Conservation (phyloP, 1,140 invertebrate species). For the Bilobella aurantiaca region DNA sequence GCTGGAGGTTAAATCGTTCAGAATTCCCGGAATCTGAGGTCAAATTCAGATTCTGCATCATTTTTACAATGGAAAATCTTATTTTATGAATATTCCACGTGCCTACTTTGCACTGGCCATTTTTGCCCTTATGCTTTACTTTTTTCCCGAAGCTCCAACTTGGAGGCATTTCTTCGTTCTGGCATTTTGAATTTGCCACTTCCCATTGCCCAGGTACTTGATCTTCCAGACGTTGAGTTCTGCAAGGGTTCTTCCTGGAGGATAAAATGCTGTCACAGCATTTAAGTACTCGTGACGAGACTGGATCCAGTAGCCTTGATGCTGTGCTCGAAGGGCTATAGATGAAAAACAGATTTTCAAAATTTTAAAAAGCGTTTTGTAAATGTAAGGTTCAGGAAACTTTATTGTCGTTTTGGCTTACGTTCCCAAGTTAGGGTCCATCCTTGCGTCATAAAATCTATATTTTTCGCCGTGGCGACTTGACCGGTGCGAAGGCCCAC, state of each 20-base stretch:
- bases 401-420: not conserved
- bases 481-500: not conserved
- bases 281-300: conserved; percentile 2
- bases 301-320: conserved; percentile 9
- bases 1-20: too few relatives aligned
- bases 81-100: too few relatives aligned
- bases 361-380: not conserved
- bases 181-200: conserved; percentile 10
- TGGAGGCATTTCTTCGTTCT: not conserved
- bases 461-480: not conserved
- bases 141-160: not conserved
- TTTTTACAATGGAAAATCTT: too few relatives aligned
- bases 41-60: too few relatives aligned
- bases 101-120: too few relatives aligned
- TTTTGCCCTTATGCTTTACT: not conserved
- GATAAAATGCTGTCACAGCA: conserved; percentile 3
- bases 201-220: not conserved
- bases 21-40: too few relatives aligned
- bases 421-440: conserved; percentile 11
- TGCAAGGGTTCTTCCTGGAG: not conserved
- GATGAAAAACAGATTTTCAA: not conserved
- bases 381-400: not conserved
- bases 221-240: not conserved
- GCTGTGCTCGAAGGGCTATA: not conserved
- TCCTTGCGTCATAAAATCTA: not conserved